Conservation (phyloP, 2,113 vertebrate species). For the Poeciliopsis prolifica region DNA sequence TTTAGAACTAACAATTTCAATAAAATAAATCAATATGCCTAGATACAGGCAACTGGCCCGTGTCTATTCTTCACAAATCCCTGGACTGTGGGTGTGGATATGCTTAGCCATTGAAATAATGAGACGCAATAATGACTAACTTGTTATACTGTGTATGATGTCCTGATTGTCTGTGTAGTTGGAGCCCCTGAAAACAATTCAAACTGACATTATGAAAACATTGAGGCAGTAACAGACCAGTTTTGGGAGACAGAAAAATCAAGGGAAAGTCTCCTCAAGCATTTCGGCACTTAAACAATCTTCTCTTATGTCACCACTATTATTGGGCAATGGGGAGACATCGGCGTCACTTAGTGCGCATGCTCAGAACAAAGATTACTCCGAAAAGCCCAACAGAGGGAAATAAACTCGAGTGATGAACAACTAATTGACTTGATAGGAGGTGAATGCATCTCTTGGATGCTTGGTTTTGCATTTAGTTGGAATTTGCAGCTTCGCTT, state of each 20-base stretch:
- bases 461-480: background rate
- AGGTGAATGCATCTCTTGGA: background rate
- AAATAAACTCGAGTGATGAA: conserved; percentile 57
- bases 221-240: background rate
- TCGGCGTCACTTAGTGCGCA: conserved; percentile 44
- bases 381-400: conserved; percentile 36
- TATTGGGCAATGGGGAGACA: conserved; percentile 22
- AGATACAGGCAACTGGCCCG: too few relatives aligned
- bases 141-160: background rate
- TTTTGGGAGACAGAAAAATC: background rate
- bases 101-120: too few relatives aligned
- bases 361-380: conserved; percentile 39
- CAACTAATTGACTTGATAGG: conserved; percentile 10
- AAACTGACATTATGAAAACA: background rate
- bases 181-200: background rate
- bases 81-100: too few relatives aligned
- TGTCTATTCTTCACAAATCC: too few relatives aligned
- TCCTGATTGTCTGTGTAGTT: background rate
- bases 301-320: conserved; percentile 10
- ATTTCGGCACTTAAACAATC: background rate
- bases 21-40: too few relatives aligned
- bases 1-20: too few relatives aligned
- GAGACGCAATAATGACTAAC: conserved; percentile 1
- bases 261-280: background rate
- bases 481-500: background rate